Evolutionary conservation across 2,888 invertebrate genomes (phyloP).

Genomic region (Drosophila diplacantha): DNA sequence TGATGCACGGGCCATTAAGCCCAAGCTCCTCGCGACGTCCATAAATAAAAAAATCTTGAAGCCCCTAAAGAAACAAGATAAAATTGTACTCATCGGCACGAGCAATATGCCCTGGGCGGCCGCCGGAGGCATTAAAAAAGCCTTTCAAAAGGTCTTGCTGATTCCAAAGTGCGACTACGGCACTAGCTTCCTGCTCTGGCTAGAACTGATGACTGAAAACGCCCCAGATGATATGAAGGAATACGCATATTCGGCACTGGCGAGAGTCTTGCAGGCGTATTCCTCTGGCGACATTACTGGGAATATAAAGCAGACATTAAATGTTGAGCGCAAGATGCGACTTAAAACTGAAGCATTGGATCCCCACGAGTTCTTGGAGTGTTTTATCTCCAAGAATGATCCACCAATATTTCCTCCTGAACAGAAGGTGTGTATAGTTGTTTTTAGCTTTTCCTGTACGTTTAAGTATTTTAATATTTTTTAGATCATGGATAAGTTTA

Average conservation of each 20-base stretch:
- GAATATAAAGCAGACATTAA: constrained; percentile 64
- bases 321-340: constrained; percentile 65
- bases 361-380: constrained; percentile 70
- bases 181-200: constrained; percentile 72
- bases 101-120: constrained; percentile 80
- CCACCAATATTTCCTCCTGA: constrained; percentile 69
- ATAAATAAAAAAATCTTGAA: constrained; percentile 80
- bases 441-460: no score
- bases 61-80: constrained; percentile 79
- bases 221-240: constrained; percentile 56
- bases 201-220: constrained; percentile 64
- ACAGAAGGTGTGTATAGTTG: constrained; percentile 54
- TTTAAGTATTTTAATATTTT: background rate
- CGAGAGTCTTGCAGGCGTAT: constrained; percentile 72
- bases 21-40: constrained; percentile 79
- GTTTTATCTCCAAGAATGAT: constrained; percentile 55
- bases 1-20: constrained; percentile 76
- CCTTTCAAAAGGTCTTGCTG: constrained; percentile 73
- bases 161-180: constrained; percentile 76
- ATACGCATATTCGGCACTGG: constrained; percentile 67
- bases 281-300: constrained; percentile 75
- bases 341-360: constrained; percentile 55
- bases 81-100: constrained; percentile 80
- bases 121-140: constrained; percentile 61
- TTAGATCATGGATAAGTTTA: constrained; percentile 65